These are phyloP conservation scores for Acanthosoma haemorrhoidale DNA, from an alignment of 2,888 invertebrate species.

Conservation along the genomic window DNA sequence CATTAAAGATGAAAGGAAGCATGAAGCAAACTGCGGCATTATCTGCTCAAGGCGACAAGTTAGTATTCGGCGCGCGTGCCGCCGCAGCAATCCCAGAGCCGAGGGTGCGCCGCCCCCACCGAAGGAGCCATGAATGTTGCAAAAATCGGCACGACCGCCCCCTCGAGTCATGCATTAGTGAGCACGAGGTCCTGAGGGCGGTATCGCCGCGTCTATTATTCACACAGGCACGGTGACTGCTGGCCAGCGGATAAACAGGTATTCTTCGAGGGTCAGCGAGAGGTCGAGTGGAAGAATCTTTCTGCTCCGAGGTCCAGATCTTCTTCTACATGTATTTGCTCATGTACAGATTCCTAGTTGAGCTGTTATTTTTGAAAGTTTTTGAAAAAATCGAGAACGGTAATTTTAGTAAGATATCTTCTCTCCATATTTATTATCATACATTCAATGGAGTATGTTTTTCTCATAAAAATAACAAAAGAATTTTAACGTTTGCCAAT, in stretches of 20 bases:
- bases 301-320: too few species aligned
- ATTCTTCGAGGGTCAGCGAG: not conserved
- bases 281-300: not conserved
- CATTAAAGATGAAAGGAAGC: too few species aligned
- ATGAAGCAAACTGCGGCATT: too few species aligned
- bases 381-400: too few species aligned
- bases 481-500: too few species aligned
- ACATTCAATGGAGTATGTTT: too few species aligned
- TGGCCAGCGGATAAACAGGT: not conserved
- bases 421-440: too few species aligned
- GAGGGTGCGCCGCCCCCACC: not conserved
- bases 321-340: too few species aligned
- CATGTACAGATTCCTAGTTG: too few species aligned
- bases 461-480: too few species aligned
- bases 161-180: not conserved
- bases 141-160: not conserved
- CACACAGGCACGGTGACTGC: not conserved
- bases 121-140: conserved; percentile 3
- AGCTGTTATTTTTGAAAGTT: too few species aligned
- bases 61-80: not conserved
- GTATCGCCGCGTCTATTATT: not conserved
- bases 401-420: too few species aligned
- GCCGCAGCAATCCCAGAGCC: not conserved
- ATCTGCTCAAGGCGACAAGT: not conserved
- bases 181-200: not conserved